Conservation (phyloP, 2,113 vertebrate genomes). For the Neotoma lepida region DNA sequence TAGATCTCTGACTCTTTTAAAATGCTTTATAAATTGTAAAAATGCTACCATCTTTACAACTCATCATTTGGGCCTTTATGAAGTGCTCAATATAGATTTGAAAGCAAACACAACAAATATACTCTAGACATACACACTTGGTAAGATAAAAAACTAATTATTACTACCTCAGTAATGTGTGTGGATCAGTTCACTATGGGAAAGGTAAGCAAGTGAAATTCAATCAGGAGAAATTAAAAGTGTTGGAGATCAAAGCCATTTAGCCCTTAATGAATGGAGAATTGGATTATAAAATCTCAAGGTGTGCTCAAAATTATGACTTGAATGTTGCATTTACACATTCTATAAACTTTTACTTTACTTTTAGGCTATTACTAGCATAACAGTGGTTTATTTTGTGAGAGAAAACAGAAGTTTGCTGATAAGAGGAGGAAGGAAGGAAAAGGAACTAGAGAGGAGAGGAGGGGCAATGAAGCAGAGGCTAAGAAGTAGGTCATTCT, state of each 20-base stretch:
- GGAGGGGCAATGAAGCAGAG: fast-evolving
- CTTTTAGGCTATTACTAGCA: background rate
- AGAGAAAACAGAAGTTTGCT: background rate
- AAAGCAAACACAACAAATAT: background rate
- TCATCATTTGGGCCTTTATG: background rate
- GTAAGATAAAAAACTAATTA: background rate
- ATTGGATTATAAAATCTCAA: background rate
- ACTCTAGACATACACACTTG: background rate
- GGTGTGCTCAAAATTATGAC: background rate
- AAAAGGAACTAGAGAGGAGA: no score
- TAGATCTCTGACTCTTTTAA: background rate
- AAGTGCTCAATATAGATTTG: background rate
- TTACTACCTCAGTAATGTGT: background rate
- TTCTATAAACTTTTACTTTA: background rate
- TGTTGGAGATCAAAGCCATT: background rate
- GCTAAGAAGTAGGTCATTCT: background rate
- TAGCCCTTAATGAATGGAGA: background rate
- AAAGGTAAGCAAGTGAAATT: background rate
- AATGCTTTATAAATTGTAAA: background rate
- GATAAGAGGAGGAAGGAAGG: background rate
- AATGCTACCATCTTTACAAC: background rate
- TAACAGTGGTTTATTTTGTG: background rate
- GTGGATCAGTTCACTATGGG: background rate
- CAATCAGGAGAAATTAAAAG: background rate
- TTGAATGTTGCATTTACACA: background rate